Percentiles rank a stretch among this genome's conserved stretches.
Conservation (phyloP, 2,888 invertebrate species). For the Rotaria socialis region DNA sequence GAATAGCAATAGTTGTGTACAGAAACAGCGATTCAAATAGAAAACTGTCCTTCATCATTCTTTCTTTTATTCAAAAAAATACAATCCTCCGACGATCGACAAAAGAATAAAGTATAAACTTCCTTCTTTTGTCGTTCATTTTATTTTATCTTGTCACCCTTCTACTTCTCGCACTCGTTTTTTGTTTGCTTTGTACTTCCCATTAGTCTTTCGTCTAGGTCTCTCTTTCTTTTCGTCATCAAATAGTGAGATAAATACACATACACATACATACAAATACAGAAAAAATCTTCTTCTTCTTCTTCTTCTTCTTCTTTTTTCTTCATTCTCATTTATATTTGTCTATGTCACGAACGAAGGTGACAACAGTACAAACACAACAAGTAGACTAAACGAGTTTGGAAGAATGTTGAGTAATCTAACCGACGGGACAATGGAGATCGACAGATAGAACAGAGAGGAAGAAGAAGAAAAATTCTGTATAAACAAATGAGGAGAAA, state of each 20-base stretch:
- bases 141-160: constrained; percentile 32
- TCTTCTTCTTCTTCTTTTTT: neutral
- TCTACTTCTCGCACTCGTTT: constrained; percentile 9
- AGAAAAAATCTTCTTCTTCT: too few relatives aligned
- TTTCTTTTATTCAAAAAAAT: neutral
- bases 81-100: neutral
- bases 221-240: constrained; percentile 11
- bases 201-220: constrained; percentile 29
- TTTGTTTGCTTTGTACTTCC: constrained; percentile 24
- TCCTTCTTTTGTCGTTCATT: constrained; percentile 18
- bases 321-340: neutral
- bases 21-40: neutral
- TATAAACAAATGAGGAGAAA: neutral
- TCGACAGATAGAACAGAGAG: too few relatives aligned
- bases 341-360: constrained; percentile 32
- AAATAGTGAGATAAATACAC: constrained; percentile 25
- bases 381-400: constrained; percentile 21
- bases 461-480: neutral
- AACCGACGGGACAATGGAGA: constrained; percentile 7
- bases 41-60: constrained; percentile 3
- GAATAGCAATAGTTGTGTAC: neutral
- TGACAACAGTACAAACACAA: constrained; percentile 22
- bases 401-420: neutral
- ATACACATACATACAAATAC: neutral
- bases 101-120: neutral